These are phyloP conservation scores for Calliopum simillimum DNA, from an alignment of 2,888 invertebrate genomes.

Conservation along the genomic window DNA sequence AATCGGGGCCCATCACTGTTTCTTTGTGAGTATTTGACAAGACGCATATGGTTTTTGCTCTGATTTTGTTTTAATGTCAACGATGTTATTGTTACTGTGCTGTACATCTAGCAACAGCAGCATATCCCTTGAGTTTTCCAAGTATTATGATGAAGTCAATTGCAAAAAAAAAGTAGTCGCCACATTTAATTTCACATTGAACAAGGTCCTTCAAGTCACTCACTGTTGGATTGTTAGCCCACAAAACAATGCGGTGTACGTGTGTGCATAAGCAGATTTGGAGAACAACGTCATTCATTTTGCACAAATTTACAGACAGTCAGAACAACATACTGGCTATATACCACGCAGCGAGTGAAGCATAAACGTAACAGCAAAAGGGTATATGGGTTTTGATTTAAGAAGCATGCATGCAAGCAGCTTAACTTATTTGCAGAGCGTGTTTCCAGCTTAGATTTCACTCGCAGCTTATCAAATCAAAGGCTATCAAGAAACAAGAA, in stretches of 20 bases:
- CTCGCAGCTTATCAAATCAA: neutral
- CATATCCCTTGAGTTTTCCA: conserved; percentile 27
- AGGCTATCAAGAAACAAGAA: no score
- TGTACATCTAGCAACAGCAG: neutral
- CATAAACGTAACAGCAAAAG: neutral
- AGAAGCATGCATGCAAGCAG: no score
- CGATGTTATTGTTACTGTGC: no score
- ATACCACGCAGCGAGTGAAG: neutral
- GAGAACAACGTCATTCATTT: conserved; percentile 15
- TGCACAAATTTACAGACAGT: conserved; percentile 3
- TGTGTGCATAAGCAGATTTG: no score
- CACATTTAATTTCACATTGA: neutral
- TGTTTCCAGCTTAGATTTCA: neutral
- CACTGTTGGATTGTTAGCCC: neutral
- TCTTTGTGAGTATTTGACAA: no score
- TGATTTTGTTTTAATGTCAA: no score
- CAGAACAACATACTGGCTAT: neutral
- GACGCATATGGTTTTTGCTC: no score
- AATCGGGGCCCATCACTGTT: no score
- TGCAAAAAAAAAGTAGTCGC: no score
- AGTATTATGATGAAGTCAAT: neutral
- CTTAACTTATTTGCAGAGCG: no score
- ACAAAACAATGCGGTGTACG: conserved; percentile 1
- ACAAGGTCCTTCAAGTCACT: conserved; percentile 29
- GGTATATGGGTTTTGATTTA: no score